phyloP scores from a whole-genome alignment of 2,888 invertebrate genomes.

The Bedellia somnulentella region DNA sequence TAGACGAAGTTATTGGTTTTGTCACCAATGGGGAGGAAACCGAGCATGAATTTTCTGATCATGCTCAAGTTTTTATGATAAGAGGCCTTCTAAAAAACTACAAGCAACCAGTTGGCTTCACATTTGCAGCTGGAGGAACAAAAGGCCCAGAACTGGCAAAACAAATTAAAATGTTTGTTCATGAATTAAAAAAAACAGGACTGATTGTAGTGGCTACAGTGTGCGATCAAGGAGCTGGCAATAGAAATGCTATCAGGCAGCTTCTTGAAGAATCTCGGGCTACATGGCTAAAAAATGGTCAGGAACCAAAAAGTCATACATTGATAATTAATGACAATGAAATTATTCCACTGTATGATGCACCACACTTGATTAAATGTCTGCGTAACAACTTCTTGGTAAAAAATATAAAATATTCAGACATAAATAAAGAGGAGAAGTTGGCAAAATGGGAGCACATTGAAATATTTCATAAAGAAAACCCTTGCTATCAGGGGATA shows the following conservation, averaged over 20 bases:
- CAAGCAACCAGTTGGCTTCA: too few relatives aligned
- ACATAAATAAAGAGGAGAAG: conserved; percentile 3
- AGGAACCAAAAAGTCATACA: too few relatives aligned
- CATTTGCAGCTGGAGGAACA: conserved; percentile 9
- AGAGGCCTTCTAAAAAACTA: too few relatives aligned
- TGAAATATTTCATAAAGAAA: conserved; percentile 4
- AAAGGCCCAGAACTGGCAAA: conserved; percentile 11
- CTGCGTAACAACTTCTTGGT: conserved; percentile 10
- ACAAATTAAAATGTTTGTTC: conserved; percentile 8
- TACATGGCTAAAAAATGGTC: too few relatives aligned
- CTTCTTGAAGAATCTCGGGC: too few relatives aligned
- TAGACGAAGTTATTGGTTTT: conserved; percentile 7
- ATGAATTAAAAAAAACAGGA: conserved; percentile 7
- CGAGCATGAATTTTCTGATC: conserved; percentile 7
- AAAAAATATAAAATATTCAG: conserved; percentile 7
- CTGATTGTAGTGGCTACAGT: too few relatives aligned
- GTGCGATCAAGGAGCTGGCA: too few relatives aligned
- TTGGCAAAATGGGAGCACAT: conserved; percentile 8
- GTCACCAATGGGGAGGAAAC: too few relatives aligned
- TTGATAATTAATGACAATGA: conserved; percentile 7
- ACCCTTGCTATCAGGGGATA: conserved; percentile 9
- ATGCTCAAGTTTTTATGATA: conserved; percentile 10
- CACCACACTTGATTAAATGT: conserved; percentile 10
- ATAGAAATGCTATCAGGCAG: too few relatives aligned
- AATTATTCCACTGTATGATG: conserved; percentile 9